These are phyloP conservation scores for Physeter macrocephalus DNA, from an alignment of 2,113 vertebrate species.

Conservation along the genomic window DNA sequence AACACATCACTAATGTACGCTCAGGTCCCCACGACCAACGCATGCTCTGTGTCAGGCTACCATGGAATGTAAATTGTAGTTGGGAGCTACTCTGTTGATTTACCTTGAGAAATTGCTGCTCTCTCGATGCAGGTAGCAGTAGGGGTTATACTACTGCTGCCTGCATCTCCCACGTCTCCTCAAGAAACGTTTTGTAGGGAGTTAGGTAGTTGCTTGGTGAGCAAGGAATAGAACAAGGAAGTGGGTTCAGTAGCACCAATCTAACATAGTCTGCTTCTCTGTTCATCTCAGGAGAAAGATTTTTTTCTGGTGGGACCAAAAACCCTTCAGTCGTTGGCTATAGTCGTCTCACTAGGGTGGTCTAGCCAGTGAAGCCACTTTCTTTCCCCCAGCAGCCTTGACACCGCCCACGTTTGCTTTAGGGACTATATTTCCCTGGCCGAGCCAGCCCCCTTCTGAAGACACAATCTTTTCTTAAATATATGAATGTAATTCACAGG, in stretches of 20 bases:
- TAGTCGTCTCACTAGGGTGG: not conserved
- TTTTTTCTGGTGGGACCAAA: not conserved
- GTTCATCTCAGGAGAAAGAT: not conserved
- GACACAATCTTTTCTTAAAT: not conserved
- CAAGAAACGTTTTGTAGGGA: not conserved
- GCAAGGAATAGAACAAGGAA: not conserved
- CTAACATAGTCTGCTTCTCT: not conserved
- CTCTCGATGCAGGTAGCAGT: not conserved
- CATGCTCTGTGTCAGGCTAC: not conserved
- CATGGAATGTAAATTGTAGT: not conserved
- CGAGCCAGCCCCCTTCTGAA: not conserved
- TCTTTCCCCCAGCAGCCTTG: not conserved
- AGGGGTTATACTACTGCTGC: not conserved
- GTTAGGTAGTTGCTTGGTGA: not conserved
- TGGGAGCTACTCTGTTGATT: not conserved
- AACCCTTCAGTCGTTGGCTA: not conserved
- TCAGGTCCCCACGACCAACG: not conserved
- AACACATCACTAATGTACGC: not conserved
- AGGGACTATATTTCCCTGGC: not conserved
- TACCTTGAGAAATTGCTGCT: not conserved
- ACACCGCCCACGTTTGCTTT: not conserved
- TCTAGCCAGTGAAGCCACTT: not conserved
- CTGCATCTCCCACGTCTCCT: not conserved
- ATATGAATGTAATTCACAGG: not conserved
- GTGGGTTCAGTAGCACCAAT: not conserved